Evolutionary conservation across 2,113 vertebrate species (phyloP).

Genomic region (Turdus rufiventris): DNA sequence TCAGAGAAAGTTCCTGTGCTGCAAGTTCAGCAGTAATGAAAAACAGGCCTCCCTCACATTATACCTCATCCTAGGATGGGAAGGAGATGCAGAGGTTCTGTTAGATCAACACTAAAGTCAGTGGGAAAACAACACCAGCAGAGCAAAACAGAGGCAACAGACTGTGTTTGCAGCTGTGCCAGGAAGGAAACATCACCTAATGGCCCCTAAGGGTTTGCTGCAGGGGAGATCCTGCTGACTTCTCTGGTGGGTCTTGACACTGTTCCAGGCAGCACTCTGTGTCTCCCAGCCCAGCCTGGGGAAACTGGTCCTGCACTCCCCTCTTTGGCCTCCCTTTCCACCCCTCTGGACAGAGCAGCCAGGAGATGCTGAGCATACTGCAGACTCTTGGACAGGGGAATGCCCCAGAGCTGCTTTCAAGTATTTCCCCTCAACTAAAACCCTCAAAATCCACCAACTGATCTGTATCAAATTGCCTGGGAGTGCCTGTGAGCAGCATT

Average conservation of each 20-base stretch:
- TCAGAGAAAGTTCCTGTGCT: slow-evolving; percentile 51
- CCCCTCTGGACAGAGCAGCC: background rate
- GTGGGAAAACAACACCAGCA: slow-evolving; percentile 65
- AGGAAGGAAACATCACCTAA: slow-evolving; percentile 62
- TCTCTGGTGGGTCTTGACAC: background rate
- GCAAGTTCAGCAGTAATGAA: slow-evolving; percentile 65
- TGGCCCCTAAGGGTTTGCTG: slow-evolving; percentile 52
- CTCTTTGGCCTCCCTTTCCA: background rate
- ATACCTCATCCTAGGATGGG: slow-evolving; percentile 39
- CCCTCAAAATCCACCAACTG: background rate
- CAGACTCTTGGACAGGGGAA: background rate
- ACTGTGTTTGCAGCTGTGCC: slow-evolving; percentile 55
- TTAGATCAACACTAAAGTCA: slow-evolving; percentile 63
- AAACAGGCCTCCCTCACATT: slow-evolving; percentile 61
- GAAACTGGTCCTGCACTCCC: background rate
- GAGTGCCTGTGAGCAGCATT: background rate
- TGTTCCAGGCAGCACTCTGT: background rate
- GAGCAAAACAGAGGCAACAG: slow-evolving; percentile 50
- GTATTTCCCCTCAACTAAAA: background rate
- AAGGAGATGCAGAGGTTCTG: slow-evolving; percentile 57
- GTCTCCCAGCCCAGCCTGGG: background rate
- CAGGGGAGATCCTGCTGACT: slow-evolving; percentile 46
- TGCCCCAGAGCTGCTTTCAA: background rate
- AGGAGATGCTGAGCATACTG: background rate
- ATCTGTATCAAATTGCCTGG: background rate